These are phyloP conservation scores for Tachina lurida DNA, from an alignment of 2,888 invertebrate species.

Conservation along the genomic window DNA sequence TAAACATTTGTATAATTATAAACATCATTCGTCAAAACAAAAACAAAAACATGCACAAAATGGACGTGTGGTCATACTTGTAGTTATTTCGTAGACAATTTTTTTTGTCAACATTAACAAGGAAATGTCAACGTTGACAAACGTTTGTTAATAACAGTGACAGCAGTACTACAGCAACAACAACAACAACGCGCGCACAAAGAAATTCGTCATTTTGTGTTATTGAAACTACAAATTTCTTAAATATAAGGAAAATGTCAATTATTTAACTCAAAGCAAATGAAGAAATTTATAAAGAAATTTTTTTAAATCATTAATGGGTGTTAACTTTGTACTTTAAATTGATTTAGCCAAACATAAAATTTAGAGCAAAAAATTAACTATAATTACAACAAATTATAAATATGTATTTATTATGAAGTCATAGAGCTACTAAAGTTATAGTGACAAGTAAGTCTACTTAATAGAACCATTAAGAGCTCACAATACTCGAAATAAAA, in stretches of 20 bases:
- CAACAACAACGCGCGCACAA: slow-evolving; percentile 67
- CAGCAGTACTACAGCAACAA: background rate
- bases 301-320: slow-evolving; percentile 8
- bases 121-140: slow-evolving; percentile 68
- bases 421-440: slow-evolving; percentile 33
- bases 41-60: slow-evolving; percentile 20
- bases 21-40: background rate
- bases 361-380: background rate
- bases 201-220: slow-evolving; percentile 78
- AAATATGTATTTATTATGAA: slow-evolving; percentile 33
- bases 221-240: slow-evolving; percentile 51
- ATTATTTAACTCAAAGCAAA: slow-evolving; percentile 17
- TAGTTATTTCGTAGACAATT: slow-evolving; percentile 20
- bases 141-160: slow-evolving; percentile 24
- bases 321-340: slow-evolving; percentile 9
- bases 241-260: slow-evolving; percentile 50
- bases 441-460: slow-evolving; percentile 41
- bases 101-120: slow-evolving; percentile 60
- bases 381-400: slow-evolving; percentile 3
- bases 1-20: no score
- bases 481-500: background rate
- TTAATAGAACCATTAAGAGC: slow-evolving; percentile 22
- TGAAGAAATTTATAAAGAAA: background rate
- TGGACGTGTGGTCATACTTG: slow-evolving; percentile 9
- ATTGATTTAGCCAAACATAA: background rate